Evolutionary conservation across 2,797 vertebrate species (phyloP).

Genomic region (Cyprinella venusta): DNA sequence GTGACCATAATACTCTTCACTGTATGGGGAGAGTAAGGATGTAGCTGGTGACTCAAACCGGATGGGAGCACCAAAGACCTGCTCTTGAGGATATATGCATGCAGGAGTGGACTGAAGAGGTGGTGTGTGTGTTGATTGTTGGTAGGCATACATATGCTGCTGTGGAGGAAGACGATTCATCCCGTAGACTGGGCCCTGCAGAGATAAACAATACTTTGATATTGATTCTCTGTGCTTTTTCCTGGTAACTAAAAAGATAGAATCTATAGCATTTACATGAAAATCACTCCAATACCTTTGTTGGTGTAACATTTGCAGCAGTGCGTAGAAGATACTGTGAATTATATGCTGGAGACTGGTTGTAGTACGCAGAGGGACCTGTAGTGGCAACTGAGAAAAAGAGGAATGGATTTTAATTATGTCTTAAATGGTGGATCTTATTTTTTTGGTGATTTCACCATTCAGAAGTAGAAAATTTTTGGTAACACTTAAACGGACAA

Average conservation of each 20-base stretch:
- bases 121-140: slow-evolving; percentile 90
- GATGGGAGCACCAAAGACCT: slow-evolving; percentile 85
- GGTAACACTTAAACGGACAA: too few relatives aligned
- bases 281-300: slow-evolving; percentile 83
- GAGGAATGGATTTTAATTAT: background rate
- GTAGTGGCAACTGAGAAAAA: slow-evolving; percentile 87
- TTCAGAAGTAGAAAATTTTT: too few relatives aligned
- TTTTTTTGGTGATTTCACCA: background rate
- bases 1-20: slow-evolving; percentile 91
- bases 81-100: slow-evolving; percentile 94
- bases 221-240: background rate
- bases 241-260: background rate
- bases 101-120: slow-evolving; percentile 87
- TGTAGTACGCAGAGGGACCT: slow-evolving; percentile 89
- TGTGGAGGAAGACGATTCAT: slow-evolving; percentile 92
- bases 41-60: slow-evolving; percentile 92
- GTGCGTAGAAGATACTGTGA: slow-evolving; percentile 94
- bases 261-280: background rate
- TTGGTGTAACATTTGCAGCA: slow-evolving; percentile 91
- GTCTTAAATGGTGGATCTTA: background rate
- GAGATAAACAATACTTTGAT: slow-evolving; percentile 35
- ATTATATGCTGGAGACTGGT: slow-evolving; percentile 93
- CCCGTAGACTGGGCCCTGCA: slow-evolving; percentile 88
- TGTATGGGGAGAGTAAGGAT: slow-evolving; percentile 88
- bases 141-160: slow-evolving; percentile 91